Base-by-base conservation (phyloP, 2,888 invertebrate species). In the Heliconius aoede region DNA sequence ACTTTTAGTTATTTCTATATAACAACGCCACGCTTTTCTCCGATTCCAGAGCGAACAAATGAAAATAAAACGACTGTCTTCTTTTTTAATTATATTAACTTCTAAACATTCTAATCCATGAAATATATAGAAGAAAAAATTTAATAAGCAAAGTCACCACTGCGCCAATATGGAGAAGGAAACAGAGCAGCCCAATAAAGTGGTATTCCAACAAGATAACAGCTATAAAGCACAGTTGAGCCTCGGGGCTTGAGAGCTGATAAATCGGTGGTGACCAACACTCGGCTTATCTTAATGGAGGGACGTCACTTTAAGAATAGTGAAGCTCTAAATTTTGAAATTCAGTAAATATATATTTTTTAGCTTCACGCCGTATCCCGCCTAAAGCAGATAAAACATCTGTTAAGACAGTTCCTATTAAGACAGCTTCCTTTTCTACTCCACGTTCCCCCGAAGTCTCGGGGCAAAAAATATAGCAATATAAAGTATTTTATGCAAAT, bases 261-360 rank as follows among this genome's bases (percentile, higher is more conserved):
- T 69, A 69, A 69, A 55, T 30, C 69, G 13, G 55, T 51, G 55
- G 51, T 55, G 69, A 30, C 51, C 51, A 69, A 51, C 30, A 21
- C 68, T 68, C 28, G 69, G 51, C 69, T 69, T 69, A 69, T 69
- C 69, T 51, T 28, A n/a, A 55, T n/a, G 51, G 55, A 30, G 13
- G 69, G 13, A n/a, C n/a, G n/a, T 30, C 46, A 69, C 51, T 30
- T 28, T 13, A 15, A 24, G 21, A 65, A 36, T 15, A 21, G 9
- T 32, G 32, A n/a, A 64, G 64, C 21, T n/a, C 8, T 36, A 13
- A 13, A 65, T n/a, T 5, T 60, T 26, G 60, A 26, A 7, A 60
- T 26, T 3, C 5, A 26, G 15, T 26, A 60, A 26, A 60, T 7
- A 60, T 24, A 13, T 60, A 5, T 60, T 60, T 24, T 13, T 58